Conservation (phyloP, 2,113 vertebrate species). For the Acanthochromis polyacanthus region DNA sequence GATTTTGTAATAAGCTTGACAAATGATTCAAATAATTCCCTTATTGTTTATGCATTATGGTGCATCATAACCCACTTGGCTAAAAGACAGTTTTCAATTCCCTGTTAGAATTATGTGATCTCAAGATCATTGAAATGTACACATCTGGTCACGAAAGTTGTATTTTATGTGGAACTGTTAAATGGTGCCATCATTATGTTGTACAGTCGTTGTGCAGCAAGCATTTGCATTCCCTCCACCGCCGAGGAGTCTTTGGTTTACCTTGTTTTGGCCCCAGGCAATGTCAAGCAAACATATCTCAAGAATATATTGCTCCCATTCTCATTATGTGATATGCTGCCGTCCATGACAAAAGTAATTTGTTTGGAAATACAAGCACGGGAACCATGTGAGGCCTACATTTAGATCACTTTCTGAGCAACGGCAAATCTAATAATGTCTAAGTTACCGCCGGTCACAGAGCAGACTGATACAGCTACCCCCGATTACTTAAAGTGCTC, state of each 20-base stretch:
- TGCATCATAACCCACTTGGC: background rate
- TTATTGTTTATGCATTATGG: background rate
- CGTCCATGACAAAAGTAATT: slow-evolving; percentile 61
- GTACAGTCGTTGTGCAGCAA: slow-evolving; percentile 21
- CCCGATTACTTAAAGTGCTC: slow-evolving; percentile 45
- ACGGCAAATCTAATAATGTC: slow-evolving; percentile 41
- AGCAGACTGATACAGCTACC: slow-evolving; percentile 24
- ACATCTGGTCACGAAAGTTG: background rate
- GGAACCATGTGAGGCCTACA: slow-evolving; percentile 24
- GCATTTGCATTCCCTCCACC: slow-evolving; percentile 35
- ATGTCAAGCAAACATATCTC: slow-evolving; percentile 63
- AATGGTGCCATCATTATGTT: background rate
- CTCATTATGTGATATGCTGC: slow-evolving; percentile 49
- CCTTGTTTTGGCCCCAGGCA: slow-evolving; percentile 44
- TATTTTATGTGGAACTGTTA: background rate
- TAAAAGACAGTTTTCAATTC: no score
- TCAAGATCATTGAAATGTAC: no score
- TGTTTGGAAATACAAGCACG: slow-evolving; percentile 47
- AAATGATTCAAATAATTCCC: background rate
- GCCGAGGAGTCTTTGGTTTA: slow-evolving; percentile 49
- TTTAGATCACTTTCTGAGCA: slow-evolving; percentile 33
- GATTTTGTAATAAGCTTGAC: background rate
- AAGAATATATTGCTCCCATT: slow-evolving; percentile 56
- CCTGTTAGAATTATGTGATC: no score
- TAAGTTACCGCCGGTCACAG: slow-evolving; percentile 15